A percentile compares a stretch with the other conserved stretches of the same genome.
phyloP scores from a whole-genome alignment of 2,113 vertebrate species.

The Sebastes fasciatus region DNA sequence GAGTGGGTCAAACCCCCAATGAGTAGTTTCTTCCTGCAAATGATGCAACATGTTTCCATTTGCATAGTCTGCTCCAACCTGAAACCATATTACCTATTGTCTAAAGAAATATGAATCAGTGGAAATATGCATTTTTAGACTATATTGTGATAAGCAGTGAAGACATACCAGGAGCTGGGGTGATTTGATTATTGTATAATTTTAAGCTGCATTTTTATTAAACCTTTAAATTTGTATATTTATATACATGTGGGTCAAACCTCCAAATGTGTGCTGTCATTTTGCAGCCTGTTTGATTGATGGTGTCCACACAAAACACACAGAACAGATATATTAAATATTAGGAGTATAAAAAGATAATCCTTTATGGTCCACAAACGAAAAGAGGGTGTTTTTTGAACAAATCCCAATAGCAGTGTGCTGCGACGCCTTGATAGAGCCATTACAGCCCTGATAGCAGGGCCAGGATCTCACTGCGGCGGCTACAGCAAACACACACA shows the following conservation, averaged over 20 bases:
- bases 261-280: constrained; percentile 27
- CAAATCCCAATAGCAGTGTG: constrained; percentile 51
- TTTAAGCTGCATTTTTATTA: not conserved
- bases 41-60: constrained; percentile 55
- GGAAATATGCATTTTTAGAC: not conserved
- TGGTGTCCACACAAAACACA: not conserved
- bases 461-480: constrained; percentile 72
- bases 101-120: not conserved
- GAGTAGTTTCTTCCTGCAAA: constrained; percentile 20
- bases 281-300: not conserved
- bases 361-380: constrained; percentile 8
- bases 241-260: constrained; percentile 1
- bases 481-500: constrained; percentile 59
- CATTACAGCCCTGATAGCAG: constrained; percentile 77
- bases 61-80: not conserved
- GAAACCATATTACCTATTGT: not conserved
- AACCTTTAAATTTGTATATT: not conserved
- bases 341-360: not conserved
- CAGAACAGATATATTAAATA: not conserved
- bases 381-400: constrained; percentile 36
- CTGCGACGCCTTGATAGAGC: constrained; percentile 72
- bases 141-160: not conserved
- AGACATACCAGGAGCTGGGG: not conserved
- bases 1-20: not conserved
- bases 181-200: not conserved